A percentile compares a stretch with the other conserved stretches of the same genome.
Evolutionary conservation across 2,113 vertebrate species (phyloP).

Genomic region (Heteronetta atricapilla): DNA sequence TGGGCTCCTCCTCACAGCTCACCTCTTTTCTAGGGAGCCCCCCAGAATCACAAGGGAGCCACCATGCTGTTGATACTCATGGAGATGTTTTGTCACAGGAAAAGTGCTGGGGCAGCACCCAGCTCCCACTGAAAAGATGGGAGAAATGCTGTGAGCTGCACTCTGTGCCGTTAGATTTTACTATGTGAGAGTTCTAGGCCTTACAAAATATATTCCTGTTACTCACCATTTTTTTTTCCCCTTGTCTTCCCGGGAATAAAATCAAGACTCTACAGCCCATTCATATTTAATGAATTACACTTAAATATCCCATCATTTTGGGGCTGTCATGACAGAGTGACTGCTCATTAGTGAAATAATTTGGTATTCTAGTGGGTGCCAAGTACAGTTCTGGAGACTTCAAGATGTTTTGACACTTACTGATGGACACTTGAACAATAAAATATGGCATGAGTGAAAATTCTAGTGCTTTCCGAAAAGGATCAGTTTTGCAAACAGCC

Average conservation of each 20-base stretch:
- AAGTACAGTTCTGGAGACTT: constrained; percentile 46
- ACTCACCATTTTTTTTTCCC: background rate
- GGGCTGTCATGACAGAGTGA: background rate
- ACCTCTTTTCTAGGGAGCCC: too few relatives aligned
- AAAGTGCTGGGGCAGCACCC: background rate
- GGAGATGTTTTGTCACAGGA: background rate
- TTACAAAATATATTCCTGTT: background rate
- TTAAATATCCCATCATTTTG: constrained; percentile 35
- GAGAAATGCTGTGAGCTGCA: background rate
- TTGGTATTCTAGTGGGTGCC: constrained; percentile 52
- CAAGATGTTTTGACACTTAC: constrained; percentile 54
- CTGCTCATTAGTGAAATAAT: constrained; percentile 61
- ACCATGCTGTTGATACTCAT: background rate
- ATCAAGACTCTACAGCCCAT: background rate
- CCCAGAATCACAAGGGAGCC: too few relatives aligned
- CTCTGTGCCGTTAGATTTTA: background rate
- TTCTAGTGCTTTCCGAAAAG: background rate
- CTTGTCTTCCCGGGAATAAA: background rate
- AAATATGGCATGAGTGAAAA: background rate
- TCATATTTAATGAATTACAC: constrained; percentile 35
- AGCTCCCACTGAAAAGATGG: background rate
- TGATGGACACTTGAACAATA: constrained; percentile 60
- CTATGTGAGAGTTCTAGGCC: background rate
- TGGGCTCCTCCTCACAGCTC: too few relatives aligned
- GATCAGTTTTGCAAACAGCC: background rate